Evolutionary conservation across 2,113 vertebrate species (phyloP).

Genomic region (Atractosteus spatula): DNA sequence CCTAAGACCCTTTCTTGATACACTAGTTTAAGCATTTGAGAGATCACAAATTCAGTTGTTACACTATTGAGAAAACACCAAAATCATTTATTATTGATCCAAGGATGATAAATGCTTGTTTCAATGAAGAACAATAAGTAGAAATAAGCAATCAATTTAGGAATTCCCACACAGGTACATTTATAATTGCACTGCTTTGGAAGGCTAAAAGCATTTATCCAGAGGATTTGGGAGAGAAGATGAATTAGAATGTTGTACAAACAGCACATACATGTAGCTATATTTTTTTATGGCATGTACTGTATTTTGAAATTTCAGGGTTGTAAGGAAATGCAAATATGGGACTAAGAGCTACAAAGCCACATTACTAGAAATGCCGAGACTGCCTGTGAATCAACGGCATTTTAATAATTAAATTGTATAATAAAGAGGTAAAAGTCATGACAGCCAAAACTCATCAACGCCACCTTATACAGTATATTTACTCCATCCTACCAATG

Average conservation of each 20-base stretch:
- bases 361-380: no score
- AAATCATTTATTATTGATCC: constrained; percentile 44
- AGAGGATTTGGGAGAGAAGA: not conserved
- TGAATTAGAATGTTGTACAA: not conserved
- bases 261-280: not conserved
- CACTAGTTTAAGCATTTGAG: not conserved
- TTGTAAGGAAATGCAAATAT: no score
- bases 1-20: not conserved
- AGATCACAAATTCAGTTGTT: not conserved
- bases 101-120: constrained; percentile 49
- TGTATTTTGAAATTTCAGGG: no score
- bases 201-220: constrained; percentile 7
- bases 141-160: not conserved
- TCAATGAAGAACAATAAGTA: constrained; percentile 36
- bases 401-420: no score
- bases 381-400: no score
- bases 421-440: no score
- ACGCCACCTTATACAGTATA: no score
- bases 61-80: constrained; percentile 13
- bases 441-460: no score
- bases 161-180: not conserved
- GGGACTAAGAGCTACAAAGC: no score
- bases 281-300: no score
- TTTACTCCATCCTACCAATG: no score
- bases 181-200: not conserved